Evolutionary conservation across 2,113 vertebrate genomes (phyloP), one percentile per base, ranked within the genome.

Genomic region (Pomatostomus ruficeps): DNA sequence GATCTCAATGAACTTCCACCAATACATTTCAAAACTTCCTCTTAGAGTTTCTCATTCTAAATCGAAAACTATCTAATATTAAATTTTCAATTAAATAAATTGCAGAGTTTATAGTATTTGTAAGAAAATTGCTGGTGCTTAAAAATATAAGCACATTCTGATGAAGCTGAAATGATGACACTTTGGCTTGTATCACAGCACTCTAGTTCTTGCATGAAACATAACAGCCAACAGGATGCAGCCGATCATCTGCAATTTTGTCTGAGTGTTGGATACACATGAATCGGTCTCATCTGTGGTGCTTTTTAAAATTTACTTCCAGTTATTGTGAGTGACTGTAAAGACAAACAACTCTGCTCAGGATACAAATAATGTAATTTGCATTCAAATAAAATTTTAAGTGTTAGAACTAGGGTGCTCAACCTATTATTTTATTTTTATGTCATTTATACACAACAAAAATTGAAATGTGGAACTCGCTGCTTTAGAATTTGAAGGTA

Each of bases 321-420:
- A 83, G 54, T 31, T 52, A 72, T 81, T 95, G 78, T 76, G 89
- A 77, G n/a, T 38, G 48, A 78, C 49, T 80, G 48, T 40, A 58
- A 88, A 68, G 42, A 91, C 77, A 88, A 83, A 75, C 48, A 79
- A 42, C 51, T 46, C 54, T 73, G 73, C 42, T 85, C 66, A 95
- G 89, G 74, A 88, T 61, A 95, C 70, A 94, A 91, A 95, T 88
- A 84, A 86, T 92, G 45, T 75, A 57, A 94, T 95, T 95, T 91
- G 70, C 80, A 92, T 92, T 73, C 84, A 92, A 85, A 95, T 89
- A 88, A 88, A 77, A 85, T 61, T 55, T 78, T 52, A 83, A 94
- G 74, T 68, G 77, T 83, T 77, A 88, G 72, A 84, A 75, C 22
- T 48, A 91, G 77, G 62, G 80, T 84, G 72, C 52, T 92, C 15